Percentiles rank a stretch among this genome's conserved stretches.
phyloP scores from a whole-genome alignment of 2,888 invertebrate species.

The Aleiodes testaceus region DNA sequence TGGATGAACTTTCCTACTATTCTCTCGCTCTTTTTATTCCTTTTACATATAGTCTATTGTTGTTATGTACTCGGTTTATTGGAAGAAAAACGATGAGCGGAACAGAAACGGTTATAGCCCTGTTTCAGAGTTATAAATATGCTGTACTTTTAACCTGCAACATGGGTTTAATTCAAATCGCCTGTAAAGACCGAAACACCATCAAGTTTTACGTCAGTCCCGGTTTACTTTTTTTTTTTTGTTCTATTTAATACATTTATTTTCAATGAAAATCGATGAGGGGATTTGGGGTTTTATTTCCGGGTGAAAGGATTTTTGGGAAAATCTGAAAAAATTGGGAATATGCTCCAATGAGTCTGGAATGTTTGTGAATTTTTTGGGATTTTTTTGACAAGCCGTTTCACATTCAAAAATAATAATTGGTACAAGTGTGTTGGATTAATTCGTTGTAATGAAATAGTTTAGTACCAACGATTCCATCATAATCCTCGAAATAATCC shows the following conservation, averaged over 20 bases:
- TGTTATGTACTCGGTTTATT: conserved; percentile 8
- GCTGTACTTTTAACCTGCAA: neutral
- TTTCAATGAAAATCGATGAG: too few relatives aligned
- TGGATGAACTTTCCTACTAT: neutral
- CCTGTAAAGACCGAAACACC: too few relatives aligned
- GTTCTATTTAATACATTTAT: neutral
- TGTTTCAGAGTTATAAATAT: conserved; percentile 14
- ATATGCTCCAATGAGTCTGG: too few relatives aligned
- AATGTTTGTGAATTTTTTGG: too few relatives aligned
- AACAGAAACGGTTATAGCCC: conserved; percentile 3
- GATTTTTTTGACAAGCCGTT: too few relatives aligned
- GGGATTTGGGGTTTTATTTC: too few relatives aligned
- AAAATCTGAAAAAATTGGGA: too few relatives aligned
- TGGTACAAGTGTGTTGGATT: conserved; percentile 1
- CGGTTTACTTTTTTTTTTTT: neutral
- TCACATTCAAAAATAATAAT: neutral
- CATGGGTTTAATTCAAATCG: neutral
- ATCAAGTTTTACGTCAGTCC: neutral
- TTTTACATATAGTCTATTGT: neutral
- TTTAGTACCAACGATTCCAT: conserved; percentile 1
- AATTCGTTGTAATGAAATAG: conserved; percentile 4
- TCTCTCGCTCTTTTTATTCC: neutral
- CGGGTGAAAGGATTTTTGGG: too few relatives aligned
- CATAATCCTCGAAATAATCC: neutral
- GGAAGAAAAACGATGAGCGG: neutral